Conservation (phyloP, 1,140 invertebrate species). For the Brachionus calyciflorus region DNA sequence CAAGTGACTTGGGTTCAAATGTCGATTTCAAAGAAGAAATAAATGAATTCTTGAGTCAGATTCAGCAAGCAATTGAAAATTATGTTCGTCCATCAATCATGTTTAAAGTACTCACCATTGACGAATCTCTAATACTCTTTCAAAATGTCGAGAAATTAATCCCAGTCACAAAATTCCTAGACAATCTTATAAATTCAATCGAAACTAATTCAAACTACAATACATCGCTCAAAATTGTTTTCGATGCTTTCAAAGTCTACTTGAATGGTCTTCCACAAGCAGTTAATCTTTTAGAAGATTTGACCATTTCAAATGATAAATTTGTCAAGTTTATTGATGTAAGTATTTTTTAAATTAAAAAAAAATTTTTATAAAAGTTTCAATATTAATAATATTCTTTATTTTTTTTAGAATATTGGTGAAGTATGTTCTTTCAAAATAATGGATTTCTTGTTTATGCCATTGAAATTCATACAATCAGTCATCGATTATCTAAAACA, state of each 20-base stretch:
- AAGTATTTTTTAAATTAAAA: background rate
- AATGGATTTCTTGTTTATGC: slow-evolving; percentile 40
- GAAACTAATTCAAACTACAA: background rate
- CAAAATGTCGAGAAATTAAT: slow-evolving; percentile 46
- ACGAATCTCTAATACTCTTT: background rate
- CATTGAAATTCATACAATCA: slow-evolving; percentile 17
- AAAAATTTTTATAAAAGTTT: background rate
- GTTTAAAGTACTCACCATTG: slow-evolving; percentile 25
- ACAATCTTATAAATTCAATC: slow-evolving; percentile 4
- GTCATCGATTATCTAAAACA: background rate
- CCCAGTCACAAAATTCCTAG: slow-evolving; percentile 21
- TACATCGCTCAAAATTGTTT: slow-evolving; percentile 17
- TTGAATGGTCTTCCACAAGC: slow-evolving; percentile 19
- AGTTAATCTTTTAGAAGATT: background rate
- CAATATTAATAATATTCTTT: background rate
- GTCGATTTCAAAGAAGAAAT: background rate
- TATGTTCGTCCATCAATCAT: slow-evolving; percentile 36
- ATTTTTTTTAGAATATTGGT: slow-evolving; percentile 6
- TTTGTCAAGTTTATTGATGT: slow-evolving; percentile 18
- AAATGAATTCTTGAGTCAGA: background rate
- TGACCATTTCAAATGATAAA: background rate
- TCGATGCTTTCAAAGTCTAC: slow-evolving; percentile 40
- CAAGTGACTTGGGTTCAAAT: background rate
- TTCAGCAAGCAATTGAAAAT: slow-evolving; percentile 13
- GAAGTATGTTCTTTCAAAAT: slow-evolving; percentile 5